Evolutionary conservation across 2,113 vertebrate genomes (phyloP).

Genomic region (Haemorhous mexicanus): DNA sequence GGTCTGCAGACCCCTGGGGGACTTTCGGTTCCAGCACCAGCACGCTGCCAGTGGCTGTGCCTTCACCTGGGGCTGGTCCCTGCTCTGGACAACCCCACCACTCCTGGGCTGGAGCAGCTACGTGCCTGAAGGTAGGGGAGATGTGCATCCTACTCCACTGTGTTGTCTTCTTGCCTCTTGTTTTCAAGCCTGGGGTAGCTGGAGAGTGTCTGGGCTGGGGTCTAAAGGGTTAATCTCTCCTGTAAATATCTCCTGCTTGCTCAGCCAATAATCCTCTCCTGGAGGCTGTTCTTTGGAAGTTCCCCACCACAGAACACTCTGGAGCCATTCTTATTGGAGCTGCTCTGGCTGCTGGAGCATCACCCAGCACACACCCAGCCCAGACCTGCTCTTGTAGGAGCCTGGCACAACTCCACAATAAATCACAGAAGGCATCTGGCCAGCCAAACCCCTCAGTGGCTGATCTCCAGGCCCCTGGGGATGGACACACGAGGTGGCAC

Average conservation of each 20-base stretch:
- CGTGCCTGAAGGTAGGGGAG: slow-evolving; percentile 64
- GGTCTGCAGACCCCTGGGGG: slow-evolving; percentile 68
- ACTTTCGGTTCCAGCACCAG: slow-evolving; percentile 54
- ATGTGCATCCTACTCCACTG: background rate
- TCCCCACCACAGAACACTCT: background rate
- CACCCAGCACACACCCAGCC: background rate
- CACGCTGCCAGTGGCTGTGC: slow-evolving; percentile 52
- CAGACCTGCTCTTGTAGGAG: background rate
- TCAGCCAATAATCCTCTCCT: background rate
- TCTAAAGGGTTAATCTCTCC: background rate
- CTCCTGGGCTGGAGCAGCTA: slow-evolving; percentile 72
- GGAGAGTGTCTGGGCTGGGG: background rate
- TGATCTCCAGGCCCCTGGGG: background rate
- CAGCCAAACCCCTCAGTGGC: fast-evolving
- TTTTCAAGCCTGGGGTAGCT: background rate
- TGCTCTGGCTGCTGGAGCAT: background rate
- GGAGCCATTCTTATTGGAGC: background rate
- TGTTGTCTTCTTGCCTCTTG: fast-evolving
- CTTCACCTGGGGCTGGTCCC: slow-evolving; percentile 67
- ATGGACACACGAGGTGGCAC: background rate
- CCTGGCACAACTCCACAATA: fast-evolving
- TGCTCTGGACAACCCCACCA: slow-evolving; percentile 63
- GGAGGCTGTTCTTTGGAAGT: background rate
- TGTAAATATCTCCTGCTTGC: background rate
- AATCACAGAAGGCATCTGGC: no score